Evolutionary conservation across 2,113 vertebrate species (phyloP), one percentile per base, ranked within the genome.

Genomic region (Oxygymnocypris stewartii): DNA sequence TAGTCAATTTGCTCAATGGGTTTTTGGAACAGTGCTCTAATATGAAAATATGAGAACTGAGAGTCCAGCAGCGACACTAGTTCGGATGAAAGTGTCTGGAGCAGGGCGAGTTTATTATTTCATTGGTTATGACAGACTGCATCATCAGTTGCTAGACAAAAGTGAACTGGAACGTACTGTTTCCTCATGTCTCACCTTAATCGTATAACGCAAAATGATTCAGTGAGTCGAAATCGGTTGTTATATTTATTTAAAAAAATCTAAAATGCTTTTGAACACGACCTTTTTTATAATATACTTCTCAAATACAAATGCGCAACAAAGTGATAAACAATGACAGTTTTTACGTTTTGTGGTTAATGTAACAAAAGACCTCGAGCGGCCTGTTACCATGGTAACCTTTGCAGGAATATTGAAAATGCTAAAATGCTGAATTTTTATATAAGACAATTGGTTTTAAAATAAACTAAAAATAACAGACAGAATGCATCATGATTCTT

Each of bases 101-200:
- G 51, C 51, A 61, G 18, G 16, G 8, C 20, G 35, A n/a, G 3
- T 18, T 18, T 4, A 12, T 37, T 78, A 31, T 88, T 42, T 89
- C 61, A 92, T 89, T 91, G 88, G 89, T 78, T 86, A 14, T 7
- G 44, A 0, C 0, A 2, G 6, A 1, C 2, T 2, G 82, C 91
- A 31, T 90, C 91, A 90, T 84, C 88, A 59, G 90, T 92, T 88
- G 85, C 47, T n/a, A 85, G 81, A 42, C 47, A 74, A 37, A 54
- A 1, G 31, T 59, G 23, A 40, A 74, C 31, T 84, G 54, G 69
- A 74, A 84, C 3, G 20, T 2, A 4, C 82, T 12, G 8, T 1
- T 57, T 82, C 40, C 59, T 4, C 6, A 4, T 8, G 13, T 69
- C 12, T 82, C 61, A 31, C 75, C 59, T 63, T 54, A 37, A 37